Evolutionary conservation across 1,140 invertebrate genomes (phyloP).

Genomic region (Forficula auricularia): DNA sequence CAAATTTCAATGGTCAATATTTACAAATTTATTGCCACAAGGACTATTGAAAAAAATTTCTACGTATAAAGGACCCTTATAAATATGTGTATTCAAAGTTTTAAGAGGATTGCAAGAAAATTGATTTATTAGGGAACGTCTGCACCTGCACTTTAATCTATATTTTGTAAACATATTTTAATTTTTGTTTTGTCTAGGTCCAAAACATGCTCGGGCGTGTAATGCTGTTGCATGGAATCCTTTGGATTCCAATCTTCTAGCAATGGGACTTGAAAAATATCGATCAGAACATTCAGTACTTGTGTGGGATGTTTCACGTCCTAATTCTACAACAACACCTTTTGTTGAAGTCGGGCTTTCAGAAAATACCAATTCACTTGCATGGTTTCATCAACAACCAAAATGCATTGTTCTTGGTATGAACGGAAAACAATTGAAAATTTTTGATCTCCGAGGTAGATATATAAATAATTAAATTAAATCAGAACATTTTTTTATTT

Average conservation of each 20-base stretch:
- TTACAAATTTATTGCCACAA: too few species aligned
- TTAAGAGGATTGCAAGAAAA: too few species aligned
- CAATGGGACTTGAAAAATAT: conserved; percentile 71
- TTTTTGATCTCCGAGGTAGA: conserved; percentile 80
- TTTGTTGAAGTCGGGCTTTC: conserved; percentile 33
- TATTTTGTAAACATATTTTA: too few species aligned
- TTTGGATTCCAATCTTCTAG: conserved; percentile 62
- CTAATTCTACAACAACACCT: conserved; percentile 11
- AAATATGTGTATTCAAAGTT: too few species aligned
- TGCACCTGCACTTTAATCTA: too few species aligned
- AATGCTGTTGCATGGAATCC: conserved; percentile 79
- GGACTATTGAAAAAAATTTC: too few species aligned
- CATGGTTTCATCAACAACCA: conserved; percentile 61
- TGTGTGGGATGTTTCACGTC: conserved; percentile 50
- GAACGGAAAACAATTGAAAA: conserved; percentile 73
- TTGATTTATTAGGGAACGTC: too few species aligned
- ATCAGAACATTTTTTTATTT: conserved; percentile 4
- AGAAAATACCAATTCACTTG: conserved; percentile 66
- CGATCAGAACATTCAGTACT: conserved; percentile 62
- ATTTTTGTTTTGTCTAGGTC: too few species aligned
- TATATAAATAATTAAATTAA: conserved; percentile 1
- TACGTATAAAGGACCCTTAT: too few species aligned
- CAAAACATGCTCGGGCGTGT: conserved; percentile 63
- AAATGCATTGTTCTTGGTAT: conserved; percentile 66
- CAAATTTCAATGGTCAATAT: too few species aligned